A percentile compares a stretch with the other conserved stretches of the same genome.
Conservation (phyloP, 2,113 vertebrate genomes). For the Megaptera novaeangliae region DNA sequence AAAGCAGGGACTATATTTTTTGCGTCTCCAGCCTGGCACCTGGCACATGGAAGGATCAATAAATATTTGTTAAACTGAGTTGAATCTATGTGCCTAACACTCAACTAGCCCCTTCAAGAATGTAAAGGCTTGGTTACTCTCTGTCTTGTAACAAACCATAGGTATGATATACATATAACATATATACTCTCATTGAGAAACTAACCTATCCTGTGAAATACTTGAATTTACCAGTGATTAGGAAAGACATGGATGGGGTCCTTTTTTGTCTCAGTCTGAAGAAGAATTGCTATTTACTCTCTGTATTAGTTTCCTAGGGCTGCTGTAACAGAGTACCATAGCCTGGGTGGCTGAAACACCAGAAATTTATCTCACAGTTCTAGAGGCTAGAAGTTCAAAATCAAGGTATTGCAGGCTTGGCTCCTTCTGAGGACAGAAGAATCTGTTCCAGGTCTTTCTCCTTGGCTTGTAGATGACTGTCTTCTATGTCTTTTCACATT, state of each 20-base stretch:
- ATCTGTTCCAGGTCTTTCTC: background rate
- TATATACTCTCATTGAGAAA: background rate
- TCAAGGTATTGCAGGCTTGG: background rate
- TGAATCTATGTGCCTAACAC: background rate
- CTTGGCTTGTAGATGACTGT: background rate
- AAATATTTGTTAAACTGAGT: background rate
- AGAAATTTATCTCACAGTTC: background rate
- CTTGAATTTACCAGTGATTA: background rate
- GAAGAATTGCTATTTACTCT: background rate
- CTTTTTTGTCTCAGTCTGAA: background rate
- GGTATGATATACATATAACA: background rate
- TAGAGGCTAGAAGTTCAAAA: background rate
- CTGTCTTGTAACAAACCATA: background rate
- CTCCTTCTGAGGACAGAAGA: background rate
- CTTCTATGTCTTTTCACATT: background rate
- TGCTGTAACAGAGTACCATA: background rate
- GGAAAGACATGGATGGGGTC: background rate
- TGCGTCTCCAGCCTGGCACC: background rate
- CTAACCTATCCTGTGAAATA: background rate
- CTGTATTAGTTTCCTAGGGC: background rate
- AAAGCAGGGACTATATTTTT: background rate
- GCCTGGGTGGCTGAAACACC: background rate
- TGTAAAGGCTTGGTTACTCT: background rate
- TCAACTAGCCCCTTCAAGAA: background rate
- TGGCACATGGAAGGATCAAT: background rate